Percentiles rank a stretch among this genome's conserved stretches.
Conservation (phyloP, 2,888 invertebrate genomes). For the Cephus pygmeus region DNA sequence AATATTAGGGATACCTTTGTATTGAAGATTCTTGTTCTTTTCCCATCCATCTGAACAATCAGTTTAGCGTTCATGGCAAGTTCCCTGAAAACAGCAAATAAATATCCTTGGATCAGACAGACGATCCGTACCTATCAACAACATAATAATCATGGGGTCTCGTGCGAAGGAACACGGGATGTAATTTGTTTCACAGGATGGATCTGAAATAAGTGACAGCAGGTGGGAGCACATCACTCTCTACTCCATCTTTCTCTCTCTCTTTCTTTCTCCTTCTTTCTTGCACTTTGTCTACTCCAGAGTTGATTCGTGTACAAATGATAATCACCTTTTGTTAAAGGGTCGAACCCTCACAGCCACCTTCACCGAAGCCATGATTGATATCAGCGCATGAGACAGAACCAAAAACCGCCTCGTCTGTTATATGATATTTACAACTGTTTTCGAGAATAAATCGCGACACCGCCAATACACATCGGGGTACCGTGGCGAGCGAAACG, state of each 20-base stretch:
- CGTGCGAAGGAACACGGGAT: not conserved
- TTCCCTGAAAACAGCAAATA: slow-evolving; percentile 75
- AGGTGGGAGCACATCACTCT: slow-evolving; percentile 25
- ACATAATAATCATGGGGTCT: slow-evolving; percentile 1
- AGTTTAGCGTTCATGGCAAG: slow-evolving; percentile 84
- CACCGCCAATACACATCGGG: not conserved
- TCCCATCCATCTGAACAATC: slow-evolving; percentile 87
- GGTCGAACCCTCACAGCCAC: slow-evolving; percentile 92
- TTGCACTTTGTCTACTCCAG: not conserved
- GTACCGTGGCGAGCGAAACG: slow-evolving; percentile 8
- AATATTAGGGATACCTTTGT: slow-evolving; percentile 71
- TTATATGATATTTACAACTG: not conserved
- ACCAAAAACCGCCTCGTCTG: not conserved
- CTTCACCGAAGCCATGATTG: slow-evolving; percentile 87
- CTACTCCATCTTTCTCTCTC: not conserved
- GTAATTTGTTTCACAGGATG: not conserved
- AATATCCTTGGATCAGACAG: slow-evolving; percentile 24
- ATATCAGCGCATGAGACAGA: not conserved
- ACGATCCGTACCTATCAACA: not conserved
- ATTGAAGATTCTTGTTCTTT: slow-evolving; percentile 82
- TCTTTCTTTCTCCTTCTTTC: not conserved
- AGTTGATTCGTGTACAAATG: not conserved
- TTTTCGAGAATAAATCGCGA: not conserved
- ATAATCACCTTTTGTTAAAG: slow-evolving; percentile 83
- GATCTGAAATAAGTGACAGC: slow-evolving; percentile 24